Base-by-base conservation (phyloP, 2,113 vertebrate genomes). In the Neodon shergylaensis region DNA sequence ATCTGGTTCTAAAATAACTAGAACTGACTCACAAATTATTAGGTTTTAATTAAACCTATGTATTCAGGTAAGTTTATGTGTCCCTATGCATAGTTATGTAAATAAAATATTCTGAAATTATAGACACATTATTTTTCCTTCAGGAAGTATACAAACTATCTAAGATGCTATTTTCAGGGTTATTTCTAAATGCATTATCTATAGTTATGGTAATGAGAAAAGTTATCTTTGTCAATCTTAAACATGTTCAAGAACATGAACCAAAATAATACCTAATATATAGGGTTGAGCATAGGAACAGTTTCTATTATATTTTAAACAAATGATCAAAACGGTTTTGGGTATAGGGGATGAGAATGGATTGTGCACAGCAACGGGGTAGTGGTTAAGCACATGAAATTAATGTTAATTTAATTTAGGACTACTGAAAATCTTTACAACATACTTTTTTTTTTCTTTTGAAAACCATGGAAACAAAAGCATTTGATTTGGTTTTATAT, bases 381-480 rank as follows among this genome's bases (percentile, higher is more conserved):
- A 39, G n/a, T 31, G 3, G 28, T 42, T 42, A 42, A 91, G 78
- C 7, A 39, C 13, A 61, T 17, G 49, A n/a, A 36, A 70, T 14
- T 0, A 31, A 33, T 42, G 22, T n/a, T n/a, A 90, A 72, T 82
- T 96, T 79, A 82, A 87, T 87, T 89, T 94, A 85, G 49, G 31
- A 36, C 63, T 93, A 72, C 73, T n/a, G 49, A 84, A 95, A 94
- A n/a, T 66, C 70, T 84, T 93, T 90, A 91, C 66, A 33, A 63
- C 17, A 10, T 61, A 58, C 8, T 92, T 14, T 49, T 12, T 12
- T 84, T 91, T 90, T 33, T 70, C 66, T 88, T 33, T 36, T 90
- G 42, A 96, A 97, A 97, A 93, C 24, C 82, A 73, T 90, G 95
- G 91, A 94, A 97, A 96, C 84, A 84, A 96, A 95, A 96, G 91